These are phyloP conservation scores for Zelostemma sp. DNA, from an alignment of 1,140 invertebrate species.

Conservation along the genomic window DNA sequence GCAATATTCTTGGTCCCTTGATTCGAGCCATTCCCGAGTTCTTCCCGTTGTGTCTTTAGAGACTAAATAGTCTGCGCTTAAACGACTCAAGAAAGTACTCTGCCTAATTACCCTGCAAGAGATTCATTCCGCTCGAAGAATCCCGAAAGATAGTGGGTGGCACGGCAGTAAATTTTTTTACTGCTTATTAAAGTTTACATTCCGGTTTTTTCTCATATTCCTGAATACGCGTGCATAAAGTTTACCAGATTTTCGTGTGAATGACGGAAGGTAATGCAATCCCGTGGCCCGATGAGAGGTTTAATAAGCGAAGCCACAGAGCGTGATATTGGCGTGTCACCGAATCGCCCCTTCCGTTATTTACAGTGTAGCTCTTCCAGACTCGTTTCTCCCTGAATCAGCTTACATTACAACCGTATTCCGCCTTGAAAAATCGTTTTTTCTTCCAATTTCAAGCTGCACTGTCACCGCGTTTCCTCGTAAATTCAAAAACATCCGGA, in stretches of 20 bases:
- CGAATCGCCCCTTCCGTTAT: constrained; percentile 45
- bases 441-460: constrained; percentile 9
- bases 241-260: constrained; percentile 9
- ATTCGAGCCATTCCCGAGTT: constrained; percentile 10
- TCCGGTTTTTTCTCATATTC: constrained; percentile 17
- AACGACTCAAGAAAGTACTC: constrained; percentile 68
- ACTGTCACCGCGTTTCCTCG: background rate
- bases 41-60: constrained; percentile 20
- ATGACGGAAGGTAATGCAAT: constrained; percentile 22
- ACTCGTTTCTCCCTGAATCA: constrained; percentile 13
- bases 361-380: constrained; percentile 21
- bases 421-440: constrained; percentile 4
- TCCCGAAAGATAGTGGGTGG: constrained; percentile 34
- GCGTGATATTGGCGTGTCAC: constrained; percentile 62
- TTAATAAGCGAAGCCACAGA: constrained; percentile 60
- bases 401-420: constrained; percentile 21
- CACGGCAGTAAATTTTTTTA: constrained; percentile 9
- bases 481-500: too few relatives aligned
- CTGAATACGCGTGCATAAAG: background rate
- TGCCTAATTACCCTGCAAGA: constrained; percentile 69
- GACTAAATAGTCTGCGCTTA: constrained; percentile 56
- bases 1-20: background rate
- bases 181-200: constrained; percentile 5
- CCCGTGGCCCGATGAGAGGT: constrained; percentile 27
- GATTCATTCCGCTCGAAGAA: constrained; percentile 60